These are phyloP conservation scores for Malacoraja senta DNA, from an alignment of 2,797 vertebrate genomes.

Conservation along the genomic window DNA sequence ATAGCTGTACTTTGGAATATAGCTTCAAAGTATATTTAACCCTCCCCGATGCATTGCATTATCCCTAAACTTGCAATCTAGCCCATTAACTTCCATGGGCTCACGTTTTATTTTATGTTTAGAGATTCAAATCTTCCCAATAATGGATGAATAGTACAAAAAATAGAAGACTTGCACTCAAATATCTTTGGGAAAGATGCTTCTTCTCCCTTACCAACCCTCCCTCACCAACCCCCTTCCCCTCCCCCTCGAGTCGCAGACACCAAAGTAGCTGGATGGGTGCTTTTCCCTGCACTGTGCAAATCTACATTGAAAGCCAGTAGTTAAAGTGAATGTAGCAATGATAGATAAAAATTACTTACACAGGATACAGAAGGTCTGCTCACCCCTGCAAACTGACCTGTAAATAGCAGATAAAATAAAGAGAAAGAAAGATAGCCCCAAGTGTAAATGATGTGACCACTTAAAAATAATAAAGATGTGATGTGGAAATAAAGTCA, in stretches of 20 bases:
- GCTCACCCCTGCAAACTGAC: conserved; percentile 90
- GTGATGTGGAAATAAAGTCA: neutral
- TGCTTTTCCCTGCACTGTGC: neutral
- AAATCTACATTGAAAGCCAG: conserved; percentile 20
- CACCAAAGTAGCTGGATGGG: neutral
- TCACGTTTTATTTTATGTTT: neutral
- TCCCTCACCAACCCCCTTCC: no score
- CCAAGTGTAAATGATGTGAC: conserved; percentile 26
- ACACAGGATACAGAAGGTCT: conserved; percentile 49
- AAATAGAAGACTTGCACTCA: neutral
- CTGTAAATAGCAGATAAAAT: conserved; percentile 67
- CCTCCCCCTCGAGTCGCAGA: neutral
- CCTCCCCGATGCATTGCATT: no score
- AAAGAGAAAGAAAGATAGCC: conserved; percentile 54
- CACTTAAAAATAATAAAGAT: neutral
- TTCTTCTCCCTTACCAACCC: neutral
- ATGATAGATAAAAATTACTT: conserved; percentile 33
- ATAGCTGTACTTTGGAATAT: no score
- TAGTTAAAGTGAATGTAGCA: neutral
- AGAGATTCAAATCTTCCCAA: neutral
- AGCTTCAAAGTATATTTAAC: no score
- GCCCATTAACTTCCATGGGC: no score
- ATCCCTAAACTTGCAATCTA: no score
- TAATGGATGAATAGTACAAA: neutral
- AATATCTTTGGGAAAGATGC: neutral